These are phyloP conservation scores for Drosophila navojoa DNA, from an alignment of 1,140 invertebrate species.

Conservation along the genomic window DNA sequence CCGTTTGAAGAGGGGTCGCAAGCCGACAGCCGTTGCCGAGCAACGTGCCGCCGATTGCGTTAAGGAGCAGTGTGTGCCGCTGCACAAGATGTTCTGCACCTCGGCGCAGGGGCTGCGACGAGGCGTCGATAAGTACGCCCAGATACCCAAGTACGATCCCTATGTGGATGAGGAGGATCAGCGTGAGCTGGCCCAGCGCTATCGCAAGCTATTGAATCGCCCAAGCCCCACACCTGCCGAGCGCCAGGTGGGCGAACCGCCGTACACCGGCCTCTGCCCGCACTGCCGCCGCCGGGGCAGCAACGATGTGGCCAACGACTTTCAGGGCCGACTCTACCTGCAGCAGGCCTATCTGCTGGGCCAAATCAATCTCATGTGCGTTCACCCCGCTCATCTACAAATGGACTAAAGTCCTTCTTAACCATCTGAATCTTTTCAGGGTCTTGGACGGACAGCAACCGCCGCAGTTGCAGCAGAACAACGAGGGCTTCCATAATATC, in stretches of 20 bases:
- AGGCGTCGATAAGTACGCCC: conserved; percentile 41
- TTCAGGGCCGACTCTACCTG: conserved; percentile 16
- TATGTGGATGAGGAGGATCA: conserved; percentile 11
- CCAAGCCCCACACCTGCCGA: neutral
- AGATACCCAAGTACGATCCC: conserved; percentile 29
- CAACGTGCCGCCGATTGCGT: conserved; percentile 15
- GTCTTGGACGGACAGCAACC: neutral
- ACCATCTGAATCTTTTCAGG: neutral
- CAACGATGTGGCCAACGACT: conserved; percentile 26
- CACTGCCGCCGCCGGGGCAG: conserved; percentile 33
- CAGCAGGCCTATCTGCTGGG: conserved; percentile 11
- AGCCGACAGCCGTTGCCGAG: neutral
- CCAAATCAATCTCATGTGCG: conserved; percentile 22
- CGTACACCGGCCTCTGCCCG: conserved; percentile 19
- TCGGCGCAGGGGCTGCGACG: conserved; percentile 17
- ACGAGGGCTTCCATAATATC: neutral
- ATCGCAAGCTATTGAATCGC: neutral
- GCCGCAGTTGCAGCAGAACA: neutral
- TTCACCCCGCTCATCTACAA: neutral
- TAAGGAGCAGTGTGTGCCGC: conserved; percentile 20
- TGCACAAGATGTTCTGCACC: conserved; percentile 36
- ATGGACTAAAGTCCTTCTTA: neutral
- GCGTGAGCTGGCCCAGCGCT: neutral
- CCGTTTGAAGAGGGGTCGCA: conserved; percentile 18
- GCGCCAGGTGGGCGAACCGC: conserved; percentile 16